These are phyloP conservation scores for Agonum fuliginosum DNA, from an alignment of 2,888 invertebrate species.

Conservation along the genomic window DNA sequence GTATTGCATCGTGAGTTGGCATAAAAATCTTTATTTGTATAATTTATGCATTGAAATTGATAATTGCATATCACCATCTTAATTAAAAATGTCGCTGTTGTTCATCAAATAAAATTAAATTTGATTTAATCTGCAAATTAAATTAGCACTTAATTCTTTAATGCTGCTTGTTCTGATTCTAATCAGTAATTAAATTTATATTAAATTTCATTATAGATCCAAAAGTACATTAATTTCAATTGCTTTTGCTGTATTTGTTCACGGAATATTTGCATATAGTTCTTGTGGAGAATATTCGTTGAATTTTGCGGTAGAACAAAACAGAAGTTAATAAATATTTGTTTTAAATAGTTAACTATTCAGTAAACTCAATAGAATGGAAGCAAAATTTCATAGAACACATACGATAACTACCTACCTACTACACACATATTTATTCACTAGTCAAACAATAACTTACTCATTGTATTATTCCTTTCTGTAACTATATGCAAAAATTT, in stretches of 20 bases:
- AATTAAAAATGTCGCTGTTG: slow-evolving; percentile 51
- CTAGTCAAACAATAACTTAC: too few species aligned
- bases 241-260: background rate
- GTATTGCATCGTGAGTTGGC: slow-evolving; percentile 44
- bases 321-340: background rate
- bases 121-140: slow-evolving; percentile 54
- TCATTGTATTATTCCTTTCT: too few species aligned
- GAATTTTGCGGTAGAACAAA: background rate
- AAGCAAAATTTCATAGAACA: too few species aligned
- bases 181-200: slow-evolving; percentile 57
- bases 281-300: background rate
- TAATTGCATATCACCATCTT: slow-evolving; percentile 52
- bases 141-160: slow-evolving; percentile 52
- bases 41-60: slow-evolving; percentile 59
- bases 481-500: too few species aligned
- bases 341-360: background rate
- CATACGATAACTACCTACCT: too few species aligned
- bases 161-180: slow-evolving; percentile 50
- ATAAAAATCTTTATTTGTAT: slow-evolving; percentile 58
- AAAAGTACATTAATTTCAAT: slow-evolving; percentile 38
- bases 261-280: background rate
- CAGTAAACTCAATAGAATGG: background rate
- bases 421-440: too few species aligned
- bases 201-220: slow-evolving; percentile 43
- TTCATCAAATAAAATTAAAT: slow-evolving; percentile 53